Base-by-base conservation (phyloP, 2,113 vertebrate species). In the Castor canadensis region DNA sequence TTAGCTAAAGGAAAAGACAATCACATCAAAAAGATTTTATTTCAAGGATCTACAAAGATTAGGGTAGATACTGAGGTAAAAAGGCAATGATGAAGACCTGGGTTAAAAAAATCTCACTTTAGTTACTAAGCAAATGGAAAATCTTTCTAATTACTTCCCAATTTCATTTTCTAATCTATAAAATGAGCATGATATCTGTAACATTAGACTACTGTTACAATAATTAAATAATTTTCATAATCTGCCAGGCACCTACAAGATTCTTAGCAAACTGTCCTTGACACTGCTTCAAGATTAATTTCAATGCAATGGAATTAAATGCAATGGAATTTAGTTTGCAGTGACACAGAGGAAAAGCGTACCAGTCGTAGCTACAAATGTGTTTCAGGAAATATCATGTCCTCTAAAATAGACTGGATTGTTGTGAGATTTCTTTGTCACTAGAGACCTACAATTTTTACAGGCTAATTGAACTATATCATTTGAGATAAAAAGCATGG, bases 381-480 rank as follows among this genome's bases (percentile, higher is more conserved):
- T 90, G 75, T 81, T 95, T 82, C 56, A 94, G 88, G 82, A 95
- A 45, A 66, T 88, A 76, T 26, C 76, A 9, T 87, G 77, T 95
- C 85, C 71, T 96, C 76, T 90, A 5, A 66, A 87, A 77, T 10
- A 93, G 45, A 91, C 11, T 75, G 69, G 49, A 73, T 92, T 97
- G 62, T 87, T 90, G 67, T 90, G 73, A 81, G 45, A 90, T 91
- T 89, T 91, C 69, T 75, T 88, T 96, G 76, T 88, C 95, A 60
- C 87, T 80, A 32, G 96, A 94, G 90, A 91, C 85, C 67, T 94
- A 83, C 52, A 91, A 56, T 92, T 85, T 96, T 95, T 92, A 75
- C 43, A 85, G 82, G 62, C 95, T 97, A 96, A 97, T 97, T 97
- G 86, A 96, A 97, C 73, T 93, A 47, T 87, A 95, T 92, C 64